Conservation (phyloP, 2,888 invertebrate genomes). For the Pachycephus smyrnensis region DNA sequence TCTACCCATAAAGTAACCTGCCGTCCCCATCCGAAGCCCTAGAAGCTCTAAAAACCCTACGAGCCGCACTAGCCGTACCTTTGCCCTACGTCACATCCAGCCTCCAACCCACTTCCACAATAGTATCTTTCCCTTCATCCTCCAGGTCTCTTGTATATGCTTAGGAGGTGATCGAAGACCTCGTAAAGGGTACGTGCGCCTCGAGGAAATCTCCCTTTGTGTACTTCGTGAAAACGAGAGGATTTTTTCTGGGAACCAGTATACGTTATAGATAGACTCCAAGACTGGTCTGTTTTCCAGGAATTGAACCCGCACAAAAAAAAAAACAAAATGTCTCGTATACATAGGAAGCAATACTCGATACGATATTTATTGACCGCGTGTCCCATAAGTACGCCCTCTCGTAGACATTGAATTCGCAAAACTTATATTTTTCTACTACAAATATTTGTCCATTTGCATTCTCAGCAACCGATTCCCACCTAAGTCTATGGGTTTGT, state of each 20-base stretch:
- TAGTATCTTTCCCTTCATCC: not conserved
- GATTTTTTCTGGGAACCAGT: not conserved
- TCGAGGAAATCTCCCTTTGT: not conserved
- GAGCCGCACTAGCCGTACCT: not conserved
- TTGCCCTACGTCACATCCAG: not conserved
- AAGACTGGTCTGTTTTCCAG: not conserved
- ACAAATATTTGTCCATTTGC: constrained; percentile 11
- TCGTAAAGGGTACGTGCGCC: not conserved
- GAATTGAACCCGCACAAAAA: not conserved
- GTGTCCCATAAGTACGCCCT: not conserved
- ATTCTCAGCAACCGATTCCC: not conserved
- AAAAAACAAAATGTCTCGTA: not conserved
- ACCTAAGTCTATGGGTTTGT: not conserved
- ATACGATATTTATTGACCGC: not conserved
- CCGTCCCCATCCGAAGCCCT: constrained; percentile 5
- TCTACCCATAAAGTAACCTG: constrained; percentile 48
- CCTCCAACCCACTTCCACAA: not conserved
- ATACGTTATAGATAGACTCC: not conserved
- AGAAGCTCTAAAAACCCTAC: not conserved
- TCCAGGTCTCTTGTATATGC: not conserved
- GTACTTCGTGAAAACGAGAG: not conserved
- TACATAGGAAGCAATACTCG: not conserved
- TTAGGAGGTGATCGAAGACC: not conserved
- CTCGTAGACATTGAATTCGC: not conserved
- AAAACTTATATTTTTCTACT: not conserved